A percentile compares a stretch with the other conserved stretches of the same genome.
phyloP scores from a whole-genome alignment of 2,797 vertebrate genomes.

The Sitta carolinensis region DNA sequence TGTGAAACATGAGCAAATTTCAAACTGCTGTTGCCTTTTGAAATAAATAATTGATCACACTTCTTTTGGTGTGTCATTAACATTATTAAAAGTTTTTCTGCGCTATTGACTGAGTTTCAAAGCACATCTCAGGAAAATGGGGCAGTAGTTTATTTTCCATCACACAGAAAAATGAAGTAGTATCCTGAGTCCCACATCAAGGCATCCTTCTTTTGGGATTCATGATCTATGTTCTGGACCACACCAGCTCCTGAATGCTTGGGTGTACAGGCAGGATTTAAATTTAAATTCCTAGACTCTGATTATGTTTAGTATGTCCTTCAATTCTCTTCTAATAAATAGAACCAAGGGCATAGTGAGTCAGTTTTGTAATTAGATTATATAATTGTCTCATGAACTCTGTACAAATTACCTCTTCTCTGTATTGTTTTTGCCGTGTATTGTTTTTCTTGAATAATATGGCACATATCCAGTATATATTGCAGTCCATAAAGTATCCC shows the following conservation, averaged over 20 bases:
- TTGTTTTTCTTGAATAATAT: constrained; percentile 59
- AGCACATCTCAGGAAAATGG: background rate
- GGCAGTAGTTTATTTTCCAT: background rate
- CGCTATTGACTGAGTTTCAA: background rate
- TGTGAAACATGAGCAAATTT: background rate
- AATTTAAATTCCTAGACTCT: background rate
- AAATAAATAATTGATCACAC: background rate
- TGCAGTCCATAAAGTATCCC: constrained; percentile 44
- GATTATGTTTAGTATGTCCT: constrained; percentile 5
- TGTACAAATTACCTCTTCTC: constrained; percentile 68
- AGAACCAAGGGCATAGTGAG: constrained; percentile 32
- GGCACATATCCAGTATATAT: constrained; percentile 58
- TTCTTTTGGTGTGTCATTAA: background rate
- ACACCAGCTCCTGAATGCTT: background rate
- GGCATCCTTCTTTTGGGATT: background rate
- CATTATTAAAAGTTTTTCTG: background rate
- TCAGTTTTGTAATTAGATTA: constrained; percentile 1
- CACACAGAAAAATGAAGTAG: background rate
- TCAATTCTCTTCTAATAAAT: constrained; percentile 35
- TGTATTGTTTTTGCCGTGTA: constrained; percentile 57
- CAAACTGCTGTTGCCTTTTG: background rate
- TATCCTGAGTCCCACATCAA: background rate
- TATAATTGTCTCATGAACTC: constrained; percentile 62
- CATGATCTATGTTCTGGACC: background rate
- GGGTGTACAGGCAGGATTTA: background rate